Conservation (phyloP, 1,140 invertebrate species). For the Lucilia cuprina region DNA sequence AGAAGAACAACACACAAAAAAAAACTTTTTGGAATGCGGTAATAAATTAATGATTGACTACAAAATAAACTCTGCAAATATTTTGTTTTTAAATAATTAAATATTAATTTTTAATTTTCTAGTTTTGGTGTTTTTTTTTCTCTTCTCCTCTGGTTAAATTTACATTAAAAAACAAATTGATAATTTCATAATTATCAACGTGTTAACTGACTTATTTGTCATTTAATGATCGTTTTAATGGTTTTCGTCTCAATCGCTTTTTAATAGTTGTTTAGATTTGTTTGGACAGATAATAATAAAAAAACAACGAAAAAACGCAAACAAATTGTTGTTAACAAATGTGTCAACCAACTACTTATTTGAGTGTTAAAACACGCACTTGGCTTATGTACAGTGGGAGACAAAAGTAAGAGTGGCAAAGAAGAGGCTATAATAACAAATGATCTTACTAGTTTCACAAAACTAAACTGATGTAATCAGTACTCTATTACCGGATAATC, state of each 20-base stretch:
- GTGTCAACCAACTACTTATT: too few species aligned
- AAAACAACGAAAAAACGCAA: background rate
- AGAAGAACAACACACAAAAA: background rate
- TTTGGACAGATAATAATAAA: background rate
- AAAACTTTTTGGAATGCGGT: background rate
- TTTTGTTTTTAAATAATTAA: slow-evolving; percentile 4
- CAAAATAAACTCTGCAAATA: too few species aligned
- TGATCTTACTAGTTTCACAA: too few species aligned
- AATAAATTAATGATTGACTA: slow-evolving; percentile 11
- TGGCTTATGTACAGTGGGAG: too few species aligned
- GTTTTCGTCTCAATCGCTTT: background rate
- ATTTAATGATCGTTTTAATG: background rate
- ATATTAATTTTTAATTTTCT: background rate
- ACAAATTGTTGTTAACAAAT: background rate
- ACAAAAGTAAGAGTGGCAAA: too few species aligned
- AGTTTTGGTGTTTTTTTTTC: background rate
- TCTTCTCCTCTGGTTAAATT: background rate
- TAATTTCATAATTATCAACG: background rate
- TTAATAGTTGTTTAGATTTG: background rate
- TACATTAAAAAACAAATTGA: background rate
- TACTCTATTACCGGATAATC: too few species aligned
- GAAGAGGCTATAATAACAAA: too few species aligned
- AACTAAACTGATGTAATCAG: too few species aligned
- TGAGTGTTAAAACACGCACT: too few species aligned
- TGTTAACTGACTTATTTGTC: slow-evolving; percentile 2